Conservation (phyloP, 2,888 invertebrate genomes). For the Metopia argyrocephala region DNA sequence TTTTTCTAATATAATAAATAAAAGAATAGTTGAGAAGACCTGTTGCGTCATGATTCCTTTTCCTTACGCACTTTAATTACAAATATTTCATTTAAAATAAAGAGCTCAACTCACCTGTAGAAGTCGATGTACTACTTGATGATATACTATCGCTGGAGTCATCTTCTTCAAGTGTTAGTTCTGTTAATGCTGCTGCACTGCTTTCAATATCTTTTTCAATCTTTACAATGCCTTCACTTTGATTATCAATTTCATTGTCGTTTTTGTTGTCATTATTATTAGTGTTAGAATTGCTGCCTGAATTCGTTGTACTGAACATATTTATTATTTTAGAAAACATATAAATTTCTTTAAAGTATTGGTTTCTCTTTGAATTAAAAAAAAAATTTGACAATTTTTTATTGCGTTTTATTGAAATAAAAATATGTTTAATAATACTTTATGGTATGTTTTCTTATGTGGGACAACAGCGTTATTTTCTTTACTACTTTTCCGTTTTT, state of each 20-base stretch:
- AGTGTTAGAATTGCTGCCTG: slow-evolving; percentile 25
- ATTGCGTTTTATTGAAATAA: not conserved
- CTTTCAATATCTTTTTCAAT: slow-evolving; percentile 11
- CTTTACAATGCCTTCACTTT: slow-evolving; percentile 7
- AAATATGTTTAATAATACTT: not conserved
- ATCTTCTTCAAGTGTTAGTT: not conserved
- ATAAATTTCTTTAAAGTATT: too few relatives aligned
- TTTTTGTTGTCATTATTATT: not conserved
- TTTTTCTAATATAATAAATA: not conserved
- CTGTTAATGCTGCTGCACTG: not conserved
- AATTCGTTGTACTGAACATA: not conserved
- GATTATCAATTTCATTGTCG: not conserved
- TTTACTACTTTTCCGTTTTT: slow-evolving; percentile 38
- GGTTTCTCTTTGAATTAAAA: too few relatives aligned
- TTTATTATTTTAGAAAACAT: not conserved
- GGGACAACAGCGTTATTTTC: slow-evolving; percentile 7
- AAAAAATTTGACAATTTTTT: not conserved
- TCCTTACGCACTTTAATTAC: not conserved
- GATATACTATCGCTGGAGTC: not conserved
- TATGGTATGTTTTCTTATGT: not conserved
- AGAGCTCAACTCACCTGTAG: slow-evolving; percentile 38
- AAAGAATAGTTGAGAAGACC: slow-evolving; percentile 24
- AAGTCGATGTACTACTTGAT: not conserved
- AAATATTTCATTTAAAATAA: not conserved
- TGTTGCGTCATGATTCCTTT: slow-evolving; percentile 34